Percentiles rank a stretch among this genome's conserved stretches.
These are phyloP conservation scores for Danio aesculapii DNA, from an alignment of 2,797 vertebrate species.

Conservation along the genomic window DNA sequence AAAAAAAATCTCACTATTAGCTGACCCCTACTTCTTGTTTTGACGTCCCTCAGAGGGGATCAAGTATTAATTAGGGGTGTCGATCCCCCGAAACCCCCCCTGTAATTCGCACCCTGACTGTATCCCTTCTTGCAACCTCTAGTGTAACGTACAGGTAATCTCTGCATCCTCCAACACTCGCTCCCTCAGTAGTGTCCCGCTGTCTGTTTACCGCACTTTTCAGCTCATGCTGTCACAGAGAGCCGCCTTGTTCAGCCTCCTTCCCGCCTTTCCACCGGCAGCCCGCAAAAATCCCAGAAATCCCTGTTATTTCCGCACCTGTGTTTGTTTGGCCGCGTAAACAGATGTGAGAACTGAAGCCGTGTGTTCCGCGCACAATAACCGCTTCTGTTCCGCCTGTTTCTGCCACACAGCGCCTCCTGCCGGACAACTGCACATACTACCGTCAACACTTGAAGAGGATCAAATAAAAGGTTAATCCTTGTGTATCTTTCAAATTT, in stretches of 20 bases:
- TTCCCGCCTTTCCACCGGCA: constrained; percentile 77
- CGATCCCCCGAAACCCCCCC: too few relatives aligned
- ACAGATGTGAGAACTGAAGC: constrained; percentile 67
- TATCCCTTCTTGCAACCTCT: too few relatives aligned
- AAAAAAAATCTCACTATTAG: too few relatives aligned
- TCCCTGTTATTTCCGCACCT: constrained; percentile 83
- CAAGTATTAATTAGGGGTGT: too few relatives aligned
- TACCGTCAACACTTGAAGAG: too few relatives aligned
- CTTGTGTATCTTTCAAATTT: too few relatives aligned
- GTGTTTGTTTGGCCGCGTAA: constrained; percentile 78
- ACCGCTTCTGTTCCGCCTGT: constrained; percentile 68
- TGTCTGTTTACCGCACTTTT: constrained; percentile 42
- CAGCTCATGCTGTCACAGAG: constrained; percentile 73
- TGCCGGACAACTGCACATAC: constrained; percentile 56
- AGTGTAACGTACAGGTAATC: too few relatives aligned
- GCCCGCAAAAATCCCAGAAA: constrained; percentile 83
- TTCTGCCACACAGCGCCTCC: constrained; percentile 61
- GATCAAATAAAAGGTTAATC: too few relatives aligned
- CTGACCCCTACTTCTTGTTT: too few relatives aligned
- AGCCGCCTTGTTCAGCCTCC: constrained; percentile 73
- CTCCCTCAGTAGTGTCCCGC: constrained; percentile 52
- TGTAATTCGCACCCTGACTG: too few relatives aligned
- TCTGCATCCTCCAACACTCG: background rate
- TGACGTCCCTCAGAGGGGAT: too few relatives aligned
- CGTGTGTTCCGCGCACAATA: constrained; percentile 76